These are phyloP conservation scores for Solea senegalensis DNA, from an alignment of 2,113 vertebrate genomes.

Conservation along the genomic window DNA sequence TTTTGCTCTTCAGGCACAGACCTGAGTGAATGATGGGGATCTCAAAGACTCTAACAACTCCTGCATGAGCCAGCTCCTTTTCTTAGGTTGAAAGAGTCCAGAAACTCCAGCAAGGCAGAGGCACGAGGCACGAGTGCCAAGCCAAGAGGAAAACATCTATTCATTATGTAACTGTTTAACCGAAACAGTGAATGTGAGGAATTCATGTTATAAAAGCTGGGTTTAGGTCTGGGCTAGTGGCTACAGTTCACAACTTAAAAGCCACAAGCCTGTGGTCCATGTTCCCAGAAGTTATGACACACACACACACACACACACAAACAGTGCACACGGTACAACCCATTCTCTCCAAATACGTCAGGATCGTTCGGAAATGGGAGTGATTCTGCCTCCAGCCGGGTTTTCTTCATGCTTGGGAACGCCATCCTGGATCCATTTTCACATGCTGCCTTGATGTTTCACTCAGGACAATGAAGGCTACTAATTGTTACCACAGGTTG, in stretches of 20 bases:
- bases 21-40: not conserved
- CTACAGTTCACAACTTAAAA: constrained; percentile 40
- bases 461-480: constrained; percentile 22
- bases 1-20: not conserved
- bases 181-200: constrained; percentile 70
- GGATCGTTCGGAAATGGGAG: constrained; percentile 23
- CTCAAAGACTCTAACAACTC: not conserved
- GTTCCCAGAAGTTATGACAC: constrained; percentile 65
- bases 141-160: constrained; percentile 49
- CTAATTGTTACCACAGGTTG: constrained; percentile 48
- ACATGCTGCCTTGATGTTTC: constrained; percentile 30
- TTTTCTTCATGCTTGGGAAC: constrained; percentile 13
- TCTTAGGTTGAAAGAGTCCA: constrained; percentile 32
- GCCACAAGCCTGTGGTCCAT: constrained; percentile 64
- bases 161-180: constrained; percentile 70
- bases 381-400: not conserved
- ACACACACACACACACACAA: not conserved
- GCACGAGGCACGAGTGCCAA: constrained; percentile 5
- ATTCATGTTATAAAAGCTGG: constrained; percentile 80
- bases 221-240: not conserved
- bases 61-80: constrained; percentile 19
- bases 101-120: constrained; percentile 17
- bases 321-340: constrained; percentile 14
- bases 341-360: constrained; percentile 11
- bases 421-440: constrained; percentile 35